phyloP scores from a whole-genome alignment of 2,797 vertebrate genomes.

The Neoniphon sammara region DNA sequence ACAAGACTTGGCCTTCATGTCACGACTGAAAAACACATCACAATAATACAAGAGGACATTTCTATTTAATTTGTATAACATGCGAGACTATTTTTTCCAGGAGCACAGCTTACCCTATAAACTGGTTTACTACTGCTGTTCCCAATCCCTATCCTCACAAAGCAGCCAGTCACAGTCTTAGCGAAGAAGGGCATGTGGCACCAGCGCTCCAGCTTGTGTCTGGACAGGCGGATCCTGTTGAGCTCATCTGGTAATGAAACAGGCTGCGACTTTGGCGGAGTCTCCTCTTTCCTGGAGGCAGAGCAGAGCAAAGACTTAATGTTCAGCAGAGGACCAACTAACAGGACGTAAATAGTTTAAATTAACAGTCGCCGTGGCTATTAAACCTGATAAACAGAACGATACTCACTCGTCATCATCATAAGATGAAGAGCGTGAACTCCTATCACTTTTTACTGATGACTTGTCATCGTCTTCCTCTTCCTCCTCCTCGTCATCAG shows the following conservation, averaged over 20 bases:
- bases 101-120: conserved; percentile 88
- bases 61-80: background rate
- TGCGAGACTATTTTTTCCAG: background rate
- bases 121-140: conserved; percentile 99
- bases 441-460: conserved; percentile 95
- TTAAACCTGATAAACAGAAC: background rate
- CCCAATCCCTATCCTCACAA: conserved; percentile 97
- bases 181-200: conserved; percentile 99
- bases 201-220: conserved; percentile 98
- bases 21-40: background rate
- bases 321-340: background rate
- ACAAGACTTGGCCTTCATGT: background rate
- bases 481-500: conserved; percentile 98
- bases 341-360: too few relatives aligned
- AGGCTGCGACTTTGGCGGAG: conserved; percentile 94
- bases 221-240: conserved; percentile 93
- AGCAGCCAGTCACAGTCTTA: conserved; percentile 97
- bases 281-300: conserved; percentile 89
- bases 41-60: background rate
- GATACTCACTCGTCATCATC: conserved; percentile 96
- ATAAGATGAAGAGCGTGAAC: conserved; percentile 93
- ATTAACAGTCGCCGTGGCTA: too few relatives aligned
- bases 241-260: conserved; percentile 96
- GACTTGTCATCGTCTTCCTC: conserved; percentile 99
- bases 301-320: background rate